phyloP scores from a whole-genome alignment of 2,113 vertebrate genomes.

The Dermatemys mawii region DNA sequence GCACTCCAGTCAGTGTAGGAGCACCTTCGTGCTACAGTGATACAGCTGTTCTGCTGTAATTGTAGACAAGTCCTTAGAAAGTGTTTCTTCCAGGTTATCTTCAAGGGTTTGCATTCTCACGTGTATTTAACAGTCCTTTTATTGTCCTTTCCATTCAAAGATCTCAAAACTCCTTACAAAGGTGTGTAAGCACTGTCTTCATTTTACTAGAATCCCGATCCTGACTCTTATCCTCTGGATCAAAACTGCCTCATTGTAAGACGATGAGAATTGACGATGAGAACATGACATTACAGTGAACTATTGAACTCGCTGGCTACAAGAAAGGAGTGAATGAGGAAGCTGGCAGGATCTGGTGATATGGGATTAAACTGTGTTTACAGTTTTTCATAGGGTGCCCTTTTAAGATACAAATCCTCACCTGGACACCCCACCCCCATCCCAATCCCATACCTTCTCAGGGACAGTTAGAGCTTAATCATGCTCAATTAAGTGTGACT shows the following conservation, averaged over 20 bases:
- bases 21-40: too few species aligned
- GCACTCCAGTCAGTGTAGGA: too few species aligned
- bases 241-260: neutral
- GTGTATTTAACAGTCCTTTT: neutral
- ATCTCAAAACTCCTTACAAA: neutral
- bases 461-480: neutral
- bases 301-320: neutral
- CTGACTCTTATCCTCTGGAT: neutral
- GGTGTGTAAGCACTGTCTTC: neutral
- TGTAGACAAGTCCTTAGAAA: too few species aligned
- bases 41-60: too few species aligned
- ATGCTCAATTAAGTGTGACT: neutral
- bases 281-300: neutral
- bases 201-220: neutral
- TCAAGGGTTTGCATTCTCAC: neutral
- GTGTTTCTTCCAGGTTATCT: too few species aligned
- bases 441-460: neutral
- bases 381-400: neutral
- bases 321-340: neutral
- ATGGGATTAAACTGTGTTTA: neutral
- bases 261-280: neutral
- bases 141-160: neutral
- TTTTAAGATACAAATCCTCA: neutral
- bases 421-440: neutral
- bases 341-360: neutral